phyloP scores from a whole-genome alignment of 2,888 invertebrate species.

The Pristionchus mayeri region DNA sequence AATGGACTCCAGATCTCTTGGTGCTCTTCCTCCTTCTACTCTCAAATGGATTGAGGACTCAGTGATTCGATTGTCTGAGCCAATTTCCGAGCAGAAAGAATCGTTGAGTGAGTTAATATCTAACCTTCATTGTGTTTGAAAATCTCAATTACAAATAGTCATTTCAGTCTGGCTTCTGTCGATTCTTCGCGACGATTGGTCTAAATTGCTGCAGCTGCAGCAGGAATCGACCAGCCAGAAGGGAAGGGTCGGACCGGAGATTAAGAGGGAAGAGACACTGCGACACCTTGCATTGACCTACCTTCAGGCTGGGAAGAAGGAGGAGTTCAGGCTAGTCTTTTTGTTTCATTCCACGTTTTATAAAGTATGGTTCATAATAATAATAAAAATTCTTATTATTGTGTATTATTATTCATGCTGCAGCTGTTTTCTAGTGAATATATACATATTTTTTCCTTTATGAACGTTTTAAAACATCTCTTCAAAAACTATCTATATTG shows the following conservation, averaged over 20 bases:
- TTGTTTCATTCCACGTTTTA: no score
- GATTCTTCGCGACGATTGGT: background rate
- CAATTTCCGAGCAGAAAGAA: background rate
- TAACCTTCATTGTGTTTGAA: no score
- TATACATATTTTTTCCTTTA: no score
- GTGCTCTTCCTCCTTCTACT: background rate
- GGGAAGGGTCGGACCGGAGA: background rate
- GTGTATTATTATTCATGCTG: no score
- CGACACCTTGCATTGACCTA: background rate
- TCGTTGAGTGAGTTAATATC: constrained; percentile 10
- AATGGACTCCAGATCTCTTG: background rate
- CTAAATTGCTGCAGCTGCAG: constrained; percentile 2
- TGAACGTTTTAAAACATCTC: no score
- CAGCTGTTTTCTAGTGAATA: no score
- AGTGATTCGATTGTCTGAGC: background rate
- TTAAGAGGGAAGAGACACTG: background rate
- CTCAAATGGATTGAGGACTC: background rate
- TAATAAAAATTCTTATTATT: no score
- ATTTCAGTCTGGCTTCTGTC: constrained; percentile 3
- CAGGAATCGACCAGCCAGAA: background rate
- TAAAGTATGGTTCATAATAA: no score
- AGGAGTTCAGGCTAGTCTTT: background rate
- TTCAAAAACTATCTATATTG: no score
- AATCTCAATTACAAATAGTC: background rate
- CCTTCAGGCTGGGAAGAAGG: background rate